These are phyloP conservation scores for Hippocampus abdominalis DNA, from an alignment of 2,113 vertebrate genomes.

Conservation along the genomic window DNA sequence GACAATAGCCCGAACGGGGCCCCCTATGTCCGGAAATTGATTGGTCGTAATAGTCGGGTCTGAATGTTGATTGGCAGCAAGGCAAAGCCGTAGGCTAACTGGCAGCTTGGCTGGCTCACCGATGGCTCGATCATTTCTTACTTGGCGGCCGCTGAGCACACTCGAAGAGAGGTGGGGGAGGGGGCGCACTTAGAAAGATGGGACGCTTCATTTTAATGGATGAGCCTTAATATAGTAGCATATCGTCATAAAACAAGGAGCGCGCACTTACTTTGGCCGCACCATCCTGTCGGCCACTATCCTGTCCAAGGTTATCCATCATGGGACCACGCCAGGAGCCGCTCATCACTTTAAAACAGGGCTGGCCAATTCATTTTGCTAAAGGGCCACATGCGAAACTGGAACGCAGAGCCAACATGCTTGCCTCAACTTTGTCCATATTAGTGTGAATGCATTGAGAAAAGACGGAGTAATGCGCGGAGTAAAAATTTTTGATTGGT, in stretches of 20 bases:
- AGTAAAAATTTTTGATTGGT: no score
- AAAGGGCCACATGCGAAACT: no score
- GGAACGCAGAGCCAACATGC: no score
- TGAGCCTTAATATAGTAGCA: conserved; percentile 53
- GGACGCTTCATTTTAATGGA: conserved; percentile 60
- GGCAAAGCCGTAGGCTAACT: conserved; percentile 44
- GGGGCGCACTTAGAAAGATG: conserved; percentile 62
- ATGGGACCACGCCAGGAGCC: conserved; percentile 31
- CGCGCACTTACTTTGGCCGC: conserved; percentile 45
- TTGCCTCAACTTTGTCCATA: no score
- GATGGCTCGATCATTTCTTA: conserved; percentile 46
- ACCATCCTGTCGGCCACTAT: conserved; percentile 19
- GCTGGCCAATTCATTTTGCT: no score
- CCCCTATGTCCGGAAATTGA: conserved; percentile 31
- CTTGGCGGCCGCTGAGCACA: conserved; percentile 49
- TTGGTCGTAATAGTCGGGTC: conserved; percentile 48
- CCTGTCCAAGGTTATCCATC: conserved; percentile 58
- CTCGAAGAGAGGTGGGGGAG: neutral
- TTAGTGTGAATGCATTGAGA: no score
- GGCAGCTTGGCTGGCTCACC: conserved; percentile 37
- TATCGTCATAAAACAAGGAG: conserved; percentile 58
- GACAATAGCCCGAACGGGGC: conserved; percentile 40
- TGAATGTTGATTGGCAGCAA: conserved; percentile 42
- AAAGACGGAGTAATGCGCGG: no score
- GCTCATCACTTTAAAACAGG: conserved; percentile 28